Percentiles rank a stretch among this genome's conserved stretches.
phyloP scores from a whole-genome alignment of 2,113 vertebrate species.

The Mus musculus region GRCm39 chr6:109895001-109895500 shows the following conservation, averaged over 20 bases:
- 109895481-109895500: not conserved
- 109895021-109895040: too few species aligned
- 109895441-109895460: not conserved
- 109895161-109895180: conserved; percentile 82
- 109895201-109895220: conserved; percentile 67
- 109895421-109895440: not conserved
- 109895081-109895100: too few species aligned
- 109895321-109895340: not conserved
- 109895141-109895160: too few species aligned
- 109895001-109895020: too few species aligned
- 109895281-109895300: not conserved
- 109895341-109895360: not conserved
- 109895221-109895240: conserved; percentile 80
- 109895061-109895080: too few species aligned
- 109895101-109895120: too few species aligned
- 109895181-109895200: conserved; percentile 83
- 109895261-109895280: conserved; percentile 80
- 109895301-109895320: not conserved
- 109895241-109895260: conserved; percentile 82
- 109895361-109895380: not conserved
- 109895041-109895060: too few species aligned
- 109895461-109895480: not conserved
- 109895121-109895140: too few species aligned
- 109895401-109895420: not conserved
- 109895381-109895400: not conserved